phyloP scores from a whole-genome alignment of 2,797 vertebrate genomes.

The Coregonus ussuriensis region DNA sequence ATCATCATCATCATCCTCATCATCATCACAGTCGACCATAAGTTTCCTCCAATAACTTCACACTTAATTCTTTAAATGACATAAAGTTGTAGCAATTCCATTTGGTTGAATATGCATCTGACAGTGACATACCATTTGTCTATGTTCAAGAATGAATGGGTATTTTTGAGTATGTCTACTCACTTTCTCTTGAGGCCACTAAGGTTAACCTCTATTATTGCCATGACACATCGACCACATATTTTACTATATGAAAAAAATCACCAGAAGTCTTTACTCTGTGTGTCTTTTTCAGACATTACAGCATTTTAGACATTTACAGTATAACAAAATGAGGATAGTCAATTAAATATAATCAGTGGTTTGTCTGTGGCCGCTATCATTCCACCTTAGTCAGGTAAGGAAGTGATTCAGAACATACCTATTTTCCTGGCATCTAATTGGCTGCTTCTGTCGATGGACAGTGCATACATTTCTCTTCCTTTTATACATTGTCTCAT shows the following conservation, averaged over 20 bases:
- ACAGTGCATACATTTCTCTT: conserved; percentile 55
- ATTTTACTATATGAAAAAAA: conserved; percentile 40
- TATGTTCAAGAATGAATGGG: no score
- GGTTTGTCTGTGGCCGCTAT: conserved; percentile 44
- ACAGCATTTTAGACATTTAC: conserved; percentile 45
- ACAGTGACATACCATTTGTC: no score
- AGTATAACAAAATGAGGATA: conserved; percentile 43
- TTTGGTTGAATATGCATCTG: no score
- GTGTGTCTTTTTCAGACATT: conserved; percentile 58
- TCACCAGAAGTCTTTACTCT: conserved; percentile 8
- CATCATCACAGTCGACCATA: no score
- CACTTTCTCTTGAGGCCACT: not conserved
- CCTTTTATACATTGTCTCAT: conserved; percentile 23
- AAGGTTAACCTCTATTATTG: conserved; percentile 1
- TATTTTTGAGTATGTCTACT: no score
- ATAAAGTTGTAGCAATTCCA: no score
- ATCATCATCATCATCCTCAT: no score
- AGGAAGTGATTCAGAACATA: conserved; percentile 42
- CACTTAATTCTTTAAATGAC: no score
- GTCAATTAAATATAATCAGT: conserved; percentile 42
- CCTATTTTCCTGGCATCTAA: conserved; percentile 50
- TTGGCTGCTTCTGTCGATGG: conserved; percentile 56
- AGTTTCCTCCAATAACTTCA: no score
- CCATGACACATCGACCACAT: conserved; percentile 7
- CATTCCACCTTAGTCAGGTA: conserved; percentile 41